These are phyloP conservation scores for Lycaena phlaeas DNA, from an alignment of 2,888 invertebrate genomes.

Conservation along the genomic window DNA sequence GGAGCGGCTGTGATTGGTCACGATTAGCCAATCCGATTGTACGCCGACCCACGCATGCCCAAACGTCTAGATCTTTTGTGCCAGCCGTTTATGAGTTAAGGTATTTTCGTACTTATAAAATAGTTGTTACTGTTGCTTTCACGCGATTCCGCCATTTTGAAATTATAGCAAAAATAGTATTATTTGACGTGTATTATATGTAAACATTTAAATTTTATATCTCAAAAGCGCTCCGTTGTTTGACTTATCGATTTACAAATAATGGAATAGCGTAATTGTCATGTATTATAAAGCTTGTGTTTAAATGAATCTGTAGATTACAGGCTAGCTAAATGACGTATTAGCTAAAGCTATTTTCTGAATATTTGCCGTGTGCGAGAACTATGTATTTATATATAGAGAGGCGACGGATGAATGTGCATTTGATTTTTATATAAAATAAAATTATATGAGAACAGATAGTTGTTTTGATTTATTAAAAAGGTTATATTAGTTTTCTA, in stretches of 20 bases:
- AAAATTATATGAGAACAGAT: conserved; percentile 62
- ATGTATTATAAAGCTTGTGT: conserved; percentile 57
- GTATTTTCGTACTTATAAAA: conserved; percentile 61
- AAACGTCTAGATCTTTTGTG: conserved; percentile 67
- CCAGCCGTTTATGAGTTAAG: conserved; percentile 67
- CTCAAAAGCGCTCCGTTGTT: conserved; percentile 20
- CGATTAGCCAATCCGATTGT: neutral
- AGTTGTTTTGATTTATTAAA: conserved; percentile 21
- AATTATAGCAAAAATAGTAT: conserved; percentile 64
- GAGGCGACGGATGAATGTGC: conserved; percentile 59
- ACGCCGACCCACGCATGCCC: neutral
- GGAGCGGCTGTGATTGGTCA: neutral
- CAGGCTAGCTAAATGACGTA: conserved; percentile 67
- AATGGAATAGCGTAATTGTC: conserved; percentile 41
- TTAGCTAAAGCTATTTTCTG: conserved; percentile 71
- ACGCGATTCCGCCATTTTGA: conserved; percentile 58
- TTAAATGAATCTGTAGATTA: conserved; percentile 54
- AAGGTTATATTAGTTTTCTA: neutral
- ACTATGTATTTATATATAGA: conserved; percentile 66
- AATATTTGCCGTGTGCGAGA: conserved; percentile 61
- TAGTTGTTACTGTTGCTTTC: conserved; percentile 60
- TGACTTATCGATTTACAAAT: conserved; percentile 27
- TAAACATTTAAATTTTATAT: conserved; percentile 45
- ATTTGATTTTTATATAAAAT: conserved; percentile 71
- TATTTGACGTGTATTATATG: conserved; percentile 55